phyloP scores from a whole-genome alignment of 2,797 vertebrate species.

The Lophotriccus pileatus region DNA sequence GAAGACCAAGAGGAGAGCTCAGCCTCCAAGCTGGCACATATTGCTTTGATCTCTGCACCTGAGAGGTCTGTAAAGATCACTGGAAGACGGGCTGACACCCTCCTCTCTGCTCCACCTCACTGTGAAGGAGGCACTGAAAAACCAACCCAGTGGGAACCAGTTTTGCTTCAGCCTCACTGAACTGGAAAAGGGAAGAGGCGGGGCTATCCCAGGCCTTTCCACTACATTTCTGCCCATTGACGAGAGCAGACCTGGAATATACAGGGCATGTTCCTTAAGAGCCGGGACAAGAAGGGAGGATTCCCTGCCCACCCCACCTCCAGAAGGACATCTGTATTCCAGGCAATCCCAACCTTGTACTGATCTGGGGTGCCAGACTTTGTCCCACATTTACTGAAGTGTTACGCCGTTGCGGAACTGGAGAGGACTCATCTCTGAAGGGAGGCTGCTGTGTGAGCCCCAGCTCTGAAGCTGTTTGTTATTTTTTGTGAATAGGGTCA shows the following conservation, averaged over 20 bases:
- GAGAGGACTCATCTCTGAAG: background rate
- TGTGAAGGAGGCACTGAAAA: background rate
- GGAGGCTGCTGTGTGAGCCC: background rate
- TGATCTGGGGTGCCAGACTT: background rate
- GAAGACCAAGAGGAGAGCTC: background rate
- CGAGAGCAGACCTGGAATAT: background rate
- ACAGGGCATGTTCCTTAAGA: background rate
- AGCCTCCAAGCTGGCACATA: background rate
- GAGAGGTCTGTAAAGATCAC: background rate
- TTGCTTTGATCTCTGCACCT: background rate
- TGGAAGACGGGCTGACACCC: background rate
- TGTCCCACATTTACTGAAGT: background rate
- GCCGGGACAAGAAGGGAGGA: background rate
- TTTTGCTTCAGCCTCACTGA: background rate
- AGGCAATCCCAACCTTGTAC: accelerated
- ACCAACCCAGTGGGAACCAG: background rate
- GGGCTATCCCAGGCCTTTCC: background rate
- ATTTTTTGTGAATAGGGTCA: background rate
- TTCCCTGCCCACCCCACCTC: background rate
- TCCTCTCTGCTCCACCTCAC: background rate
- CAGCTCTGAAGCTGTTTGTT: accelerated
- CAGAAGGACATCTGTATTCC: background rate
- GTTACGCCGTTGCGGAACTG: background rate
- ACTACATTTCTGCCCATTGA: background rate
- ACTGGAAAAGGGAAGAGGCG: background rate